Base-by-base conservation (phyloP, 2,888 invertebrate genomes). In the Choristoneura rosaceana region DNA sequence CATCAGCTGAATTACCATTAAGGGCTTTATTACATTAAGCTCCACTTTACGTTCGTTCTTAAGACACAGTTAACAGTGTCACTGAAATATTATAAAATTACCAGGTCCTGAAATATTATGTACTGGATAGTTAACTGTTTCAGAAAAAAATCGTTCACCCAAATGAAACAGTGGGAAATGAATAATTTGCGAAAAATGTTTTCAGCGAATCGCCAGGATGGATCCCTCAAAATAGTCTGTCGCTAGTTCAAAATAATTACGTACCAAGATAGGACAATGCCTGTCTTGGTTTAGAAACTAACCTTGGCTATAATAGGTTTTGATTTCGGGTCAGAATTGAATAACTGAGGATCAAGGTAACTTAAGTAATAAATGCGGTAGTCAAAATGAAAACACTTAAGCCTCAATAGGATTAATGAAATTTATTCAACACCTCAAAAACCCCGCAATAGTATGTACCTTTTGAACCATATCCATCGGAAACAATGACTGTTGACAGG, bases 401-500 rank as follows among this genome's bases (percentile, higher is more conserved):
- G 55, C 12, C 55, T 10, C 17, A 25, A 25, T 25, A 55, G 55
- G 12, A 4, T 55, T 55, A 52, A 25, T 3, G 25, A 12, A 25
- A 25, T 55, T 55, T 7, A 17, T 52, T 55, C 25, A 12, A 55
- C 55, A 25, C 1, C 55, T 25, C 8, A 55, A 25, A 7, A 55
- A 55, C 55, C 10, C 25, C 12, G 17, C 3, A 52, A 17, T 17
- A 52, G 17, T 17, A 38, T 17, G n/a, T n/a, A 50, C 52, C 17
- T 17, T 52, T 15, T 25, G 25, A 55, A 12, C n/a, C 55, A 5
- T 55, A 7, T 47, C 5, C 5, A 43, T 47, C 47, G 17, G 47
- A 47, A 63, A 47, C 47, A 47, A 52, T 65, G 64, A 52, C 38
- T 63, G 14, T 47, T 47, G 63, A 63, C 45, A 63, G 33, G 47